Percentiles rank a stretch among this genome's conserved stretches.
phyloP scores from a whole-genome alignment of 2,113 vertebrate species.

The Amblyopsis rosae region DNA sequence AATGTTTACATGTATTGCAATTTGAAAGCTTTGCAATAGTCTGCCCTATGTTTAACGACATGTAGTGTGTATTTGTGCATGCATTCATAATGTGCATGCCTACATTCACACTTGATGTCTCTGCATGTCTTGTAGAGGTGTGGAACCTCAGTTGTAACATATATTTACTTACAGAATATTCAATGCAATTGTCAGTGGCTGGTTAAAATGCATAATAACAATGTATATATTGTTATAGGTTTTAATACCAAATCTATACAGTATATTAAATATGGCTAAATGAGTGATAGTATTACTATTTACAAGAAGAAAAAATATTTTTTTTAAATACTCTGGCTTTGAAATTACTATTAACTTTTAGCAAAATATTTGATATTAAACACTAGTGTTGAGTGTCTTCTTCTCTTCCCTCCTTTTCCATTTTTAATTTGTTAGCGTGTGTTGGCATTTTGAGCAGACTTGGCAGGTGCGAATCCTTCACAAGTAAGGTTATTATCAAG shows the following conservation, averaged over 20 bases:
- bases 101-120: conserved; percentile 28
- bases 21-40: background rate
- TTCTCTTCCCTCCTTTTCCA: background rate
- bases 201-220: background rate
- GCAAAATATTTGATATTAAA: background rate
- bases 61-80: background rate
- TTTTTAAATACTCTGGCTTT: too few relatives aligned
- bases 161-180: too few relatives aligned
- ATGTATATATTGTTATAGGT: background rate
- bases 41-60: background rate
- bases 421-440: conserved; percentile 18
- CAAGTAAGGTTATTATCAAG: conserved; percentile 48
- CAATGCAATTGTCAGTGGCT: too few relatives aligned
- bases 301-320: background rate
- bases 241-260: background rate
- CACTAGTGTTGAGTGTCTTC: background rate
- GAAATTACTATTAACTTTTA: background rate
- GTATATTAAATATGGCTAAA: too few relatives aligned
- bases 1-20: background rate
- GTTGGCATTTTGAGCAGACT: conserved; percentile 3
- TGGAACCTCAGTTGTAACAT: conserved; percentile 33
- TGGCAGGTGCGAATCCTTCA: conserved; percentile 50
- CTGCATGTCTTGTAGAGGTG: conserved; percentile 52
- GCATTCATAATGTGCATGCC: conserved; percentile 4
- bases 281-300: background rate